A percentile compares a stretch with the other conserved stretches of the same genome.
Conservation (phyloP, 2,888 invertebrate species). For the Tipula lateralis region DNA sequence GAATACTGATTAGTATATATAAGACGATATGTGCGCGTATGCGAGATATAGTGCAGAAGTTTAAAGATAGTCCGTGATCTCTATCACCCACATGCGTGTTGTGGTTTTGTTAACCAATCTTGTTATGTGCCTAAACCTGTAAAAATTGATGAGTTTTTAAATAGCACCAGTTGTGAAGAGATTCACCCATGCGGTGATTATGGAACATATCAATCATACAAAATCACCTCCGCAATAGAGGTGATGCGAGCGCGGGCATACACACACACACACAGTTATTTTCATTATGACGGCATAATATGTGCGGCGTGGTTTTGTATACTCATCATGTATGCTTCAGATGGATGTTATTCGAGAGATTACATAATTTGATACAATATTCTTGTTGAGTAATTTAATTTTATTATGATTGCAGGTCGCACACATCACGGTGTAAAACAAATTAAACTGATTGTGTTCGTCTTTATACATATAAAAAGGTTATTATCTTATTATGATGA, state of each 20-base stretch:
- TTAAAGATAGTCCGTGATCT: background rate
- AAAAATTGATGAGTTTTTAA: conserved; percentile 24
- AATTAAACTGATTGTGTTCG: background rate
- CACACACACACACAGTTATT: background rate
- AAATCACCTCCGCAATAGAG: background rate
- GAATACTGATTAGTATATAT: background rate
- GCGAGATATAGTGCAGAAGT: background rate
- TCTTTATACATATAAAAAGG: background rate
- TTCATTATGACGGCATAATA: background rate
- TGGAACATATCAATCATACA: background rate
- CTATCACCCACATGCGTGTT: background rate
- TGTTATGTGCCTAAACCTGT: conserved; percentile 3
- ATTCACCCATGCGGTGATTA: background rate
- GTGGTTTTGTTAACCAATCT: background rate
- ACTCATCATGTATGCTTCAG: background rate
- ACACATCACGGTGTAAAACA: background rate
- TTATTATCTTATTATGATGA: background rate
- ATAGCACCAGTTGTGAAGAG: background rate
- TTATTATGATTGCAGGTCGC: background rate
- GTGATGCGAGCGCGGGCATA: background rate
- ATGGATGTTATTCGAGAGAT: background rate
- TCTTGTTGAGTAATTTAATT: background rate
- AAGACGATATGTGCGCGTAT: background rate
- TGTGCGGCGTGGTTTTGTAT: background rate
- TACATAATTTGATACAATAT: background rate